phyloP scores from a whole-genome alignment of 2,113 vertebrate species.

The Corynorhinus townsendii region DNA sequence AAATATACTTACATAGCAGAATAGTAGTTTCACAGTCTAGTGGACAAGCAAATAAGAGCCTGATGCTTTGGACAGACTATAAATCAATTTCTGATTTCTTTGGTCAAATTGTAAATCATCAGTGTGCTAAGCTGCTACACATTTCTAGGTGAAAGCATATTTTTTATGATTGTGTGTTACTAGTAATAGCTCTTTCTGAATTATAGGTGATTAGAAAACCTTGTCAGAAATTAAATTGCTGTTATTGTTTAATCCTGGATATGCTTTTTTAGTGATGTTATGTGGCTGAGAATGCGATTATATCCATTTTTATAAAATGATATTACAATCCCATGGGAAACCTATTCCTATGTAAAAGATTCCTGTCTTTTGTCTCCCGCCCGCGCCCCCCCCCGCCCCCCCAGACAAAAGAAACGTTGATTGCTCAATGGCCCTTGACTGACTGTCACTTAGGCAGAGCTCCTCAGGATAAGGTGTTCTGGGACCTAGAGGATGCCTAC shows the following conservation, averaged over 20 bases:
- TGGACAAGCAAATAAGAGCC: conserved; percentile 68
- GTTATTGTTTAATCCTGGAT: background rate
- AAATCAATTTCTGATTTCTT: conserved; percentile 71
- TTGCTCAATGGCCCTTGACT: background rate
- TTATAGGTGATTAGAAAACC: background rate
- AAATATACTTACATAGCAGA: conserved; percentile 65
- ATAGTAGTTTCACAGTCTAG: conserved; percentile 70
- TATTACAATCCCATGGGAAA: background rate
- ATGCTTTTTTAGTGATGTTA: conserved; percentile 20
- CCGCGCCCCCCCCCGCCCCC: too few species aligned
- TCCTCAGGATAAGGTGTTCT: background rate
- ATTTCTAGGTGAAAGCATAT: conserved; percentile 39
- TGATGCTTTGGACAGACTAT: conserved; percentile 66
- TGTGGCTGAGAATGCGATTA: conserved; percentile 2
- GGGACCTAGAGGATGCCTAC: background rate
- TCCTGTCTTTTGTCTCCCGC: background rate
- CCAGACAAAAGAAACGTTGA: background rate
- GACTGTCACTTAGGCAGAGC: background rate
- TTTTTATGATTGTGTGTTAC: conserved; percentile 12
- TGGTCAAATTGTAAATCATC: conserved; percentile 76
- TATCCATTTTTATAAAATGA: background rate
- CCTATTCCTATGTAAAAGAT: background rate
- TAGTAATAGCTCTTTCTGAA: conserved; percentile 36
- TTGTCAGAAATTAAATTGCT: conserved; percentile 36
- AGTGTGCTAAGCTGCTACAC: background rate